Percentiles rank a stretch among this genome's conserved stretches.
These are phyloP conservation scores for Cepphus grylle DNA, from an alignment of 2,113 vertebrate genomes.

Conservation along the genomic window DNA sequence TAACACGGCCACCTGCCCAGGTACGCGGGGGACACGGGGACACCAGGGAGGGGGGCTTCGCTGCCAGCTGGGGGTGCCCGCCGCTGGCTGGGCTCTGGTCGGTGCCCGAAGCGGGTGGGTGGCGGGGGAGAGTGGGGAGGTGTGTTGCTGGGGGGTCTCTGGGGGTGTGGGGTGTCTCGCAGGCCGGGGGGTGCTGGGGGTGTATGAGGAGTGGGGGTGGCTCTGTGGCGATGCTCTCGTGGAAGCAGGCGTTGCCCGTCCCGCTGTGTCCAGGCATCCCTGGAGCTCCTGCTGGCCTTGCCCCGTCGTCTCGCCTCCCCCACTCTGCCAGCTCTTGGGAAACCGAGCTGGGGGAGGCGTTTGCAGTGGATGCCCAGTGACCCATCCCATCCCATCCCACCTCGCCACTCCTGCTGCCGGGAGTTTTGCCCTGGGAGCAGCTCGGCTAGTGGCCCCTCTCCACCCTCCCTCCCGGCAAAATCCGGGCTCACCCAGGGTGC, in stretches of 20 bases:
- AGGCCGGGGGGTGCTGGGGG: not conserved
- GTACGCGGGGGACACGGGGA: slow-evolving; percentile 47
- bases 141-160: rapidly evolving
- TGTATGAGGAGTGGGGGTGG: not conserved
- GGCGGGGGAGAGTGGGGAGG: not conserved
- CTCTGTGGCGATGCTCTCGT: rapidly evolving
- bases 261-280: no score
- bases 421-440: not conserved
- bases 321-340: not conserved
- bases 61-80: not conserved
- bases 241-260: not conserved
- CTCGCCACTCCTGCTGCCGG: not conserved
- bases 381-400: not conserved
- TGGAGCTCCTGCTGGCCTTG: not conserved
- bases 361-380: not conserved
- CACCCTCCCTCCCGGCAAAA: not conserved
- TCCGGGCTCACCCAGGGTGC: rapidly evolving
- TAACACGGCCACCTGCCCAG: slow-evolving; percentile 94
- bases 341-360: not conserved
- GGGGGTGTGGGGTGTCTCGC: not conserved
- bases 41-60: not conserved
- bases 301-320: rapidly evolving
- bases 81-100: not conserved
- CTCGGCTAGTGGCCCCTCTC: not conserved
- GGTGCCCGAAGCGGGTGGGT: rapidly evolving